Base-by-base conservation (phyloP, 2,113 vertebrate genomes). In the Haemorhous mexicanus region DNA sequence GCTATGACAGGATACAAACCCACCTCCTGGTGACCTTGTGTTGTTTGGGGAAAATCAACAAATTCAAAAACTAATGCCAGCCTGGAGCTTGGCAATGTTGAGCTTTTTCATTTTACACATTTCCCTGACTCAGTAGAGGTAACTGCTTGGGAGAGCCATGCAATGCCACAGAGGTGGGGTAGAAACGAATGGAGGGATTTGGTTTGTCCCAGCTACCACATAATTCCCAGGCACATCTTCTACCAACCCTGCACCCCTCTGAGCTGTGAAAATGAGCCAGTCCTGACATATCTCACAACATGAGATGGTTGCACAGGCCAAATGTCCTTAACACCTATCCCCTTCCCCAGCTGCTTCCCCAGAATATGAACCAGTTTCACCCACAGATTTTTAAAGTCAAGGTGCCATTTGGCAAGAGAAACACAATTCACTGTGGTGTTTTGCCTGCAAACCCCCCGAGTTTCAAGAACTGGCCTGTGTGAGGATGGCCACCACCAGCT, bases 351-450 rank as follows among this genome's bases (percentile, higher is more conserved):
- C 50, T 97, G 91, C 67, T 87, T 47, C 93, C 44, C 10, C 2
- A 77, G 64, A 87, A 59, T 33, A 46, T 12, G 49, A 84, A 74
- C 49, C 55, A 53, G 32, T 62, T 76, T 55, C 69, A 93, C 17
- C 30, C 37, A 52, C 19, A 14, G 56, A n/a, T 46, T 93, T 95
- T 68, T 53, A 8, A 94, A 84, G 74, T 18, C 10, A 2, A 86
- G 69, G 37, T 37, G 66, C 89, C 80, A 69, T 94, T 94, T 95
- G 93, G 84, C 82, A 67, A 67, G 32, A 43, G 53, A 85, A 91
- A 62, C 23, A 55, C 44, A 23, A 66, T 64, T 80, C 37, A 91
- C 47, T 43, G 30, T 0, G 4, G 13, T 46, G 35, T 61, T 82
- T 63, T 53, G 56, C 50, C 55, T 50, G 46, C 68, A 91, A 87